Conservation (phyloP, 2,888 invertebrate genomes). For the Caenorhabditis wallacei region DNA sequence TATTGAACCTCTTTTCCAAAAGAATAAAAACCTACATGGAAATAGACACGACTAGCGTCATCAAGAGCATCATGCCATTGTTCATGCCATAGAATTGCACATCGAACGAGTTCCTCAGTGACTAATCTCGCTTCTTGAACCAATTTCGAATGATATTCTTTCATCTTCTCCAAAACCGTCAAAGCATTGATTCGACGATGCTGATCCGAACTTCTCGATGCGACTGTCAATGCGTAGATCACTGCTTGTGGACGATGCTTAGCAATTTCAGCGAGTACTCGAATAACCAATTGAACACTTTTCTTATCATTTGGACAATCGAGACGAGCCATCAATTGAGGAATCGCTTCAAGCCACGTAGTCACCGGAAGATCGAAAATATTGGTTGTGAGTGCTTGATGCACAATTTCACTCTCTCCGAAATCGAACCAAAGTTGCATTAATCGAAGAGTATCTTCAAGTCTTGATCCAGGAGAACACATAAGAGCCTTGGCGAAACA, state of each 20-base stretch:
- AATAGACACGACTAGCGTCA: constrained; percentile 87
- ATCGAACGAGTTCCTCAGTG: constrained; percentile 92
- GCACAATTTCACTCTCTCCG: constrained; percentile 90
- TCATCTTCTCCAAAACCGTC: constrained; percentile 95
- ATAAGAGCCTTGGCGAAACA: constrained; percentile 79
- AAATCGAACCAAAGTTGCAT: constrained; percentile 98
- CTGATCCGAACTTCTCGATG: constrained; percentile 93
- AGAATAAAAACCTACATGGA: constrained; percentile 87
- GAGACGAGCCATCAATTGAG: constrained; percentile 97
- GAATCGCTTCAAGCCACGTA: constrained; percentile 87
- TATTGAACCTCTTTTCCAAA: constrained; percentile 45
- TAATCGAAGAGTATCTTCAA: constrained; percentile 95
- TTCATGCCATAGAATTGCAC: constrained; percentile 98
- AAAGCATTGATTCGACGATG: constrained; percentile 93
- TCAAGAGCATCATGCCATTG: constrained; percentile 97
- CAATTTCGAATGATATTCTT: constrained; percentile 93
- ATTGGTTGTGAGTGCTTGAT: constrained; percentile 89
- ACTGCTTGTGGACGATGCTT: constrained; percentile 96
- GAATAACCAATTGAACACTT: constrained; percentile 92
- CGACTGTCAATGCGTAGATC: constrained; percentile 97
- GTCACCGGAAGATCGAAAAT: constrained; percentile 40
- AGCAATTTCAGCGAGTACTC: constrained; percentile 90
- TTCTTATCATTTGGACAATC: constrained; percentile 91
- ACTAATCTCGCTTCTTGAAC: constrained; percentile 89
- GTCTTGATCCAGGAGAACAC: constrained; percentile 85